Percentiles rank a stretch among this genome's conserved stretches.
These are phyloP conservation scores for Scaeva pyrastri DNA, from an alignment of 2,888 invertebrate species.

Conservation along the genomic window DNA sequence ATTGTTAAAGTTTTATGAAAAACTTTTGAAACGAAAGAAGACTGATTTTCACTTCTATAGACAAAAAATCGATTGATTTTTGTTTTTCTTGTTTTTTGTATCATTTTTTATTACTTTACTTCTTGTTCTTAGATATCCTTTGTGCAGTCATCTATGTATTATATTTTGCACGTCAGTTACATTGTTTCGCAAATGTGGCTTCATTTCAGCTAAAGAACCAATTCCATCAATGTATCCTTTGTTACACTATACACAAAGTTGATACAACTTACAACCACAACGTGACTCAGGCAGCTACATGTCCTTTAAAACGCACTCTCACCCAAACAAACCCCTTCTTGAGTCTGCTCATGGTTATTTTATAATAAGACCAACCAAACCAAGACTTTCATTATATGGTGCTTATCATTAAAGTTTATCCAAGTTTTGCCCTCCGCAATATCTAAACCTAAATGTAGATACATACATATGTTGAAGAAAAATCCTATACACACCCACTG, in stretches of 20 bases:
- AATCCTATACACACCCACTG: too few relatives aligned
- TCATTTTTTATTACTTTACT: neutral
- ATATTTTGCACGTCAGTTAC: conserved; percentile 5
- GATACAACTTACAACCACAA: neutral
- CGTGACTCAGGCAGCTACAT: neutral
- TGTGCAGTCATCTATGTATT: neutral
- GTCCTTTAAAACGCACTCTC: neutral
- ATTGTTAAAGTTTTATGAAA: neutral
- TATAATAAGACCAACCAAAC: neutral
- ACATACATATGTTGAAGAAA: too few relatives aligned
- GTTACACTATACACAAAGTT: neutral
- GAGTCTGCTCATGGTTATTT: conserved; percentile 1
- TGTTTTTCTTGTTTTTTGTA: neutral
- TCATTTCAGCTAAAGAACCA: neutral
- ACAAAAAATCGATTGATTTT: neutral
- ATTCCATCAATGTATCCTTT: conserved; percentile 4
- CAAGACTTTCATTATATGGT: neutral
- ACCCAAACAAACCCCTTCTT: neutral
- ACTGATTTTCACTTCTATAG: too few relatives aligned
- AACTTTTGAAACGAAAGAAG: neutral
- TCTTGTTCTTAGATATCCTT: neutral
- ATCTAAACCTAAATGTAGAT: neutral
- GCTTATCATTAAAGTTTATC: conserved; percentile 15
- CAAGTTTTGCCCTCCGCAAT: neutral
- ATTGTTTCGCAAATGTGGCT: neutral